phyloP scores from a whole-genome alignment of 2,113 vertebrate genomes.

The Tragelaphus scriptus region DNA sequence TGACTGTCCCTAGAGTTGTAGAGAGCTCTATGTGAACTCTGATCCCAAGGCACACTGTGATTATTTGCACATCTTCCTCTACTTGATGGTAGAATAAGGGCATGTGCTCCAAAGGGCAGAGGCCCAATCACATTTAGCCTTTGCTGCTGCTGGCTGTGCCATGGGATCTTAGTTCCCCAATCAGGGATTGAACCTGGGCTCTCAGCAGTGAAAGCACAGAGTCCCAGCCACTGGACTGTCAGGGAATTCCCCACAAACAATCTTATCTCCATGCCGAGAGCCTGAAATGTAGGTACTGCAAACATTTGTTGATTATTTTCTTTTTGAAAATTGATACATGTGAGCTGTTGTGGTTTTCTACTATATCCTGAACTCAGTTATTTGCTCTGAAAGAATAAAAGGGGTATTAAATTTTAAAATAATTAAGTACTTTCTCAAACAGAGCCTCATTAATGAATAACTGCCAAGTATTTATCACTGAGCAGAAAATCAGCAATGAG shows the following conservation, averaged over 20 bases:
- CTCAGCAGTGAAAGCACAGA: background rate
- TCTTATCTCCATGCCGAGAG: background rate
- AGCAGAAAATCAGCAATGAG: slow-evolving; percentile 10
- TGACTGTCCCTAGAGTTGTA: background rate
- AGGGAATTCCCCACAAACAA: background rate
- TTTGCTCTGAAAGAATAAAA: background rate
- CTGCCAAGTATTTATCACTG: background rate
- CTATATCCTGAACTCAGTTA: slow-evolving; percentile 12
- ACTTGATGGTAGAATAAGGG: too few species aligned
- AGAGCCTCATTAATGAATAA: slow-evolving; percentile 23
- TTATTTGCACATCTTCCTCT: background rate
- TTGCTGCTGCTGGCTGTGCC: background rate
- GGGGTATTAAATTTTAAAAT: background rate
- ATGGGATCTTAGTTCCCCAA: background rate
- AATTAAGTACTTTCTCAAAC: background rate
- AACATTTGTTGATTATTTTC: slow-evolving; percentile 1
- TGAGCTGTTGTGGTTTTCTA: background rate
- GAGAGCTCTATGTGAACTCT: background rate
- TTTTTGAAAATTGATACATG: slow-evolving; percentile 28
- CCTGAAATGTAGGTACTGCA: background rate
- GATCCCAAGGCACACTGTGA: background rate
- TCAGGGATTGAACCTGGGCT: background rate
- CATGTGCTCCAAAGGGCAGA: background rate
- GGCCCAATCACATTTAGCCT: background rate
- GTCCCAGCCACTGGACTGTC: background rate